These are phyloP conservation scores for Cataglyphis rosenhaueri DNA, from an alignment of 2,888 invertebrate species.

Conservation along the genomic window DNA sequence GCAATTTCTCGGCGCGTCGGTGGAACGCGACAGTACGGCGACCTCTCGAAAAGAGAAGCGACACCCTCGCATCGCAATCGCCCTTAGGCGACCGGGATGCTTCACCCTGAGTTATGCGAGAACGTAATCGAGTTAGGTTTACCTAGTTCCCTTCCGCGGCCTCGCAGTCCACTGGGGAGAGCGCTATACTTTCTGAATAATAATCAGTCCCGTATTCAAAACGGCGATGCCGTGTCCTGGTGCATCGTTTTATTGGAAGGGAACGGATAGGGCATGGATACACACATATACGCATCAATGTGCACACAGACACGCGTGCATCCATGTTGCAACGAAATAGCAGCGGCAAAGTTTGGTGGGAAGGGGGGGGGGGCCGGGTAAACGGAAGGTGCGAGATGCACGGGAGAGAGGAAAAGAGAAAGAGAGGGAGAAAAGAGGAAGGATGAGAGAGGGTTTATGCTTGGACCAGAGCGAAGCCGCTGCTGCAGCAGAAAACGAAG, in stretches of 20 bases:
- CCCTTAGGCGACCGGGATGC: conserved; percentile 31
- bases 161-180: conserved; percentile 64
- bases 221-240: conserved; percentile 23
- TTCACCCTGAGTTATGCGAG: conserved; percentile 70
- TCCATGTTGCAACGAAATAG: conserved; percentile 47
- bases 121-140: conserved; percentile 75
- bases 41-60: conserved; percentile 31
- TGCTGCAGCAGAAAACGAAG: conserved; percentile 38
- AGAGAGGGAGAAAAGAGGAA: conserved; percentile 9
- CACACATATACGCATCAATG: not conserved
- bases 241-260: conserved; percentile 41
- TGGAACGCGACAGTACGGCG: conserved; percentile 55
- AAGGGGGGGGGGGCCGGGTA: not conserved
- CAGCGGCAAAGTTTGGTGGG: conserved; percentile 21
- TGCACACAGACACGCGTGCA: conserved; percentile 38
- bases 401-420: conserved; percentile 56
- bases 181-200: conserved; percentile 77
- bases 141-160: conserved; percentile 46
- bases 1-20: conserved; percentile 54
- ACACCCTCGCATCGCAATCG: not conserved
- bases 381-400: conserved; percentile 57
- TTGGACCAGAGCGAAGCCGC: conserved; percentile 42
- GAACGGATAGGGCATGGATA: conserved; percentile 31
- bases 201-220: conserved; percentile 77
- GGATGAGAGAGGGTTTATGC: not conserved